Base-by-base conservation (phyloP, 1,140 invertebrate species). In the Drosophila bipectinata region DNA sequence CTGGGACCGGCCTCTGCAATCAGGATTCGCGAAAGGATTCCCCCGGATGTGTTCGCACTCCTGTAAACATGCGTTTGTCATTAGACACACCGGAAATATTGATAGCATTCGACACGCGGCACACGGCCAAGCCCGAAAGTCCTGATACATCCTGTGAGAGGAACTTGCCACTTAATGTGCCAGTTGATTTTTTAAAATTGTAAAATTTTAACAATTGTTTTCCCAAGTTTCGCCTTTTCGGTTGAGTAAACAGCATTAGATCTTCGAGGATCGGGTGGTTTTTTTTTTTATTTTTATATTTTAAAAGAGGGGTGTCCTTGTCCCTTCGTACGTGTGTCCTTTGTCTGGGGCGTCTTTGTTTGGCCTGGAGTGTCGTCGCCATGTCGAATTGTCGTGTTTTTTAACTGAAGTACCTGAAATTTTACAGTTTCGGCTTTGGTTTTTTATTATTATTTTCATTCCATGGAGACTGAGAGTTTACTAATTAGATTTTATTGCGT, bases 61-160 rank as follows among this genome's bases (percentile, higher is more conserved):
- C 74, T 89, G 84, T 89, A 90, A 90, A 89, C 84, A 89, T 89
- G 84, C 84, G 84, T 85, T 89, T 90, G 80, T 79, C 84, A 89
- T 89, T 89, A 89, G 84, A 85, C 87, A 89, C 85, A 88, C 72
- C 84, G 84, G 83, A 89, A 88, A 89, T 88, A 88, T 88, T 88
- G 76, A 71, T 68, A 77, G 72, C 28, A 88, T 88, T 88, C 83
- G 83, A 69, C 83, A 88, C 79, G 72, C 83, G 83, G 84, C 83
- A 72, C 71, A 76, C 82, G 77, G 71, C 63, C 62, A 48, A 48
- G 49, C 28, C 34, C n/a, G 24, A 28, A 10, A 32, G 15, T 37
- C 34, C 34, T 37, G 12, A 12, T 8, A 18, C 14, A 7, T 67
- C 49, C 34, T 47, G 60, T 45, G 45, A 41, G 15, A 56, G 21